Evolutionary conservation across 2,797 vertebrate genomes (phyloP).

Genomic region (Tokudaia muenninki): DNA sequence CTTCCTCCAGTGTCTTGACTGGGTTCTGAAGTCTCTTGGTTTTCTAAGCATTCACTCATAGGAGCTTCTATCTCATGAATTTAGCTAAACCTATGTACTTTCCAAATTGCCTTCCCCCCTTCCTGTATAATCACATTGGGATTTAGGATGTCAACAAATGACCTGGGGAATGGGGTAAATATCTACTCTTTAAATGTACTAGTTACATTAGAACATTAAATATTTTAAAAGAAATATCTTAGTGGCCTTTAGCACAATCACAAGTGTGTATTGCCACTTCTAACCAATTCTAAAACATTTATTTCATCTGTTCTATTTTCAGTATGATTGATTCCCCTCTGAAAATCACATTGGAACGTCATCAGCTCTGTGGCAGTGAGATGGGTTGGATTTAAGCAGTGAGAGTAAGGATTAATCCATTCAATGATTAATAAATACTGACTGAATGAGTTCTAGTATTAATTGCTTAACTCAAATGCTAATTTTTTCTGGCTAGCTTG

Average conservation of each 20-base stretch:
- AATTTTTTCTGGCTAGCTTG: neutral
- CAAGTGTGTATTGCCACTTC: neutral
- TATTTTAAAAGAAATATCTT: neutral
- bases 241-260: neutral
- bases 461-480: neutral
- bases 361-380: neutral
- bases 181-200: neutral
- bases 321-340: neutral
- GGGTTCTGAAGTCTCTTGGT: neutral
- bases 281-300: neutral
- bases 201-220: conserved; percentile 29
- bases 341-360: neutral
- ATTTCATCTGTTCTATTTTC: neutral
- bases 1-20: neutral
- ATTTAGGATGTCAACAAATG: neutral
- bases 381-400: neutral
- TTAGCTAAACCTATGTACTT: neutral
- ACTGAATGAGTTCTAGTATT: no score
- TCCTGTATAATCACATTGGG: neutral
- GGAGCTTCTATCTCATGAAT: neutral
- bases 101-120: no score
- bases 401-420: neutral
- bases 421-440: neutral
- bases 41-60: neutral
- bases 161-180: neutral